Evolutionary conservation across 2,888 invertebrate species (phyloP).

Genomic region (Polydesmus complanatus): DNA sequence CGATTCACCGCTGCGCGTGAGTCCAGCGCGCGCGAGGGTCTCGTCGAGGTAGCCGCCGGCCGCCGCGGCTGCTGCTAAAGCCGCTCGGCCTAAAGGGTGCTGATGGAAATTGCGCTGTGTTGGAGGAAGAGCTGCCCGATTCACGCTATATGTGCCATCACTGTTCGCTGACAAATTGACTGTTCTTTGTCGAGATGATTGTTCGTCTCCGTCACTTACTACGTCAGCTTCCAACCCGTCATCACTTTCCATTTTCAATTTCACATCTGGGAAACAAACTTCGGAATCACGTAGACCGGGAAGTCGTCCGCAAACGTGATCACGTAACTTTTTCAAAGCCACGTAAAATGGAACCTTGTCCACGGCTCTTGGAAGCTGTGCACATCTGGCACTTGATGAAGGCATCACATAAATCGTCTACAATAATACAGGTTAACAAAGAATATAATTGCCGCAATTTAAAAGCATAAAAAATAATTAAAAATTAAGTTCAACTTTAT

Average conservation of each 20-base stretch:
- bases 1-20: neutral
- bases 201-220: neutral
- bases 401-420: constrained; percentile 99
- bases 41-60: constrained; percentile 8
- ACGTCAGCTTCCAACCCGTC: constrained; percentile 10
- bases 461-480: too few relatives aligned
- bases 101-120: constrained; percentile 12
- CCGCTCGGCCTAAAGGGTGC: constrained; percentile 11
- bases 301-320: constrained; percentile 76
- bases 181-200: neutral
- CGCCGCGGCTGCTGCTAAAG: constrained; percentile 12
- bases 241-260: constrained; percentile 18
- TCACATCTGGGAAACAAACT: constrained; percentile 49
- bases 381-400: constrained; percentile 91
- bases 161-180: neutral
- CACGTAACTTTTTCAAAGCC: constrained; percentile 86
- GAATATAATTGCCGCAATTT: too few relatives aligned
- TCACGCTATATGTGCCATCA: neutral
- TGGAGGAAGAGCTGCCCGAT: neutral
- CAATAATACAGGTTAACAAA: too few relatives aligned
- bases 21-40: constrained; percentile 7
- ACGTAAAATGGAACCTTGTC: constrained; percentile 97
- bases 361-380: constrained; percentile 89
- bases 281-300: constrained; percentile 72
- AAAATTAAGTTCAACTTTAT: too few relatives aligned